phyloP scores from a whole-genome alignment of 1,140 invertebrate genomes.

The Drosophila ohnishii region DNA sequence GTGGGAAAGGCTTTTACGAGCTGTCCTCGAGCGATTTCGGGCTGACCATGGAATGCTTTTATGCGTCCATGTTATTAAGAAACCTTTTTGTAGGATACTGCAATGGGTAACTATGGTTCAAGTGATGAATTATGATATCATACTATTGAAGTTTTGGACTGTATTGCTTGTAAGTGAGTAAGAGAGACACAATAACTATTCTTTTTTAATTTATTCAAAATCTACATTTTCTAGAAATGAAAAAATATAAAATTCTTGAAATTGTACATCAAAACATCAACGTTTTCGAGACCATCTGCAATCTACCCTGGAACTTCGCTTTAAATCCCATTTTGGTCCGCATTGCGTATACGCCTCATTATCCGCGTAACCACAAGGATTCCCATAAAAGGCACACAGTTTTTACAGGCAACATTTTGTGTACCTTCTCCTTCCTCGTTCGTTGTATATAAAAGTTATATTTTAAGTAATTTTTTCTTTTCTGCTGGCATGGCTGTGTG shows the following conservation, averaged over 20 bases:
- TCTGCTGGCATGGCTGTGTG: constrained; percentile 17
- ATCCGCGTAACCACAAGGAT: constrained; percentile 43
- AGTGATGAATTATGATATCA: background rate
- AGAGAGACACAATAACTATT: background rate
- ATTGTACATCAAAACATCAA: background rate
- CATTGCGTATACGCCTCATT: constrained; percentile 53
- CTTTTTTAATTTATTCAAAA: background rate
- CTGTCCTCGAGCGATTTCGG: constrained; percentile 31
- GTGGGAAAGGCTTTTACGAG: constrained; percentile 30
- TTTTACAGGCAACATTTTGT: constrained; percentile 29
- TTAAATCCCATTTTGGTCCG: constrained; percentile 21
- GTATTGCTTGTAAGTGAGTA: no score
- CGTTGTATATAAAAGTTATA: constrained; percentile 41
- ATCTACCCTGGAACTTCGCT: constrained; percentile 7
- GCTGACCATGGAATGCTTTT: constrained; percentile 43
- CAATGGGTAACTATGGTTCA: background rate
- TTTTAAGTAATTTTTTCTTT: constrained; percentile 46
- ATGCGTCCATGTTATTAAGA: constrained; percentile 14
- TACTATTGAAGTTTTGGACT: background rate
- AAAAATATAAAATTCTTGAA: background rate
- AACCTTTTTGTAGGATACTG: background rate
- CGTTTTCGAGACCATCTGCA: background rate
- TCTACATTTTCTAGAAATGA: background rate
- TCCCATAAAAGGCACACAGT: constrained; percentile 29
- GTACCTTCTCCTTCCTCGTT: background rate